Base-by-base conservation (phyloP, 2,888 invertebrate genomes). In the Cactoblastis cactorum region DNA sequence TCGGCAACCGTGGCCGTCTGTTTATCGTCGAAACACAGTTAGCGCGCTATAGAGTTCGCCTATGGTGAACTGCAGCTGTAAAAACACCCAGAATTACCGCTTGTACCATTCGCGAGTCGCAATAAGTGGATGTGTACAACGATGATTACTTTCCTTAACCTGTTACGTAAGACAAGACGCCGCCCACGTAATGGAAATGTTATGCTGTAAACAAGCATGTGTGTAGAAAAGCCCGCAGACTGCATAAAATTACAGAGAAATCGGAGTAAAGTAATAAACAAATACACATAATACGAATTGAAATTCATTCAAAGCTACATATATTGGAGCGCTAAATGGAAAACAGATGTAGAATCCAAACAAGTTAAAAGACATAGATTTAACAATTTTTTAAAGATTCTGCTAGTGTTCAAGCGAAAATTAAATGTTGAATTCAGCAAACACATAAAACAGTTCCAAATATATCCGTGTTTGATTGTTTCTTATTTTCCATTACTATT, bases 1-100 rank as follows among this genome's bases (percentile, higher is more conserved):
- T 75, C 80, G 77, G 86, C 76, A 82, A 79, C 77, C 67, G 75
- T 71, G 73, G 78, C 78, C 77, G 85, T 84, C 88, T 89, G 88
- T 85, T 88, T 88, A 86, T 84, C 84, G 86, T 89, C 86, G 67
- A 71, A 69, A 64, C 74, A 75, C 81, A 83, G 83, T 82, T 80
- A 82, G 74, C 83, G 73, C 17, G 19, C 82, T 81, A 79, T 71
- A 75, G 75, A 69, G 77, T 74, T 72, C 63, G 78, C 72, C 80
- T 80, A 76, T 74, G 75, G 74, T 70, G 71, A 77, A 78, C 68
- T 86, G 83, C 87, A 87, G 84, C 86, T 86, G 84, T 84, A 80
- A 85, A 86, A 86, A 87, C 79, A 84, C 71, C 69, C 69, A 62
- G 69, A 81, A 82, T 78, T 74, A 74, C 71, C 72, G 78, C 76